phyloP scores from a whole-genome alignment of 2,888 invertebrate genomes.

The Andricus quercusramuli region DNA sequence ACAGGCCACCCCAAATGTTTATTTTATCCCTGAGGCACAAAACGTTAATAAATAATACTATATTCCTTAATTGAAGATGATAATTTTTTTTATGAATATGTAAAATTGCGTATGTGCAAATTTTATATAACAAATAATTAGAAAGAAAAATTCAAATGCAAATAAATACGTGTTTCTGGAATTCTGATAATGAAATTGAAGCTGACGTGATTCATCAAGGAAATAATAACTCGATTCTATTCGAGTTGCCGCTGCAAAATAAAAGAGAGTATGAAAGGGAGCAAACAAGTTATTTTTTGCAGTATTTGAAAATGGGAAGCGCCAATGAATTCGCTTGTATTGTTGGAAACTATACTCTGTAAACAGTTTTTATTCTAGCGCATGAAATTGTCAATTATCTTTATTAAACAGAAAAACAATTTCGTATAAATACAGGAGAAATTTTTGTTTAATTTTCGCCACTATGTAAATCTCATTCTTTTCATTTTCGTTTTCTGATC shows the following conservation, averaged over 20 bases:
- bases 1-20: neutral
- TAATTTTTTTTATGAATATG: neutral
- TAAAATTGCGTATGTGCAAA: neutral
- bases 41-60: neutral
- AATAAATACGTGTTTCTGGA: neutral
- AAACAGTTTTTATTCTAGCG: no score
- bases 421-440: neutral
- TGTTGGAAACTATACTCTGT: no score
- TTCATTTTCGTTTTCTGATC: neutral
- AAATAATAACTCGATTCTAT: neutral
- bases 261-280: neutral
- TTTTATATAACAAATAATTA: neutral
- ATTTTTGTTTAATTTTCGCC: neutral
- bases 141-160: neutral
- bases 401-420: no score
- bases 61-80: neutral
- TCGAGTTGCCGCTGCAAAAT: neutral
- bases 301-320: slow-evolving; percentile 4
- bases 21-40: neutral
- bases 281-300: slow-evolving; percentile 12
- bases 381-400: no score
- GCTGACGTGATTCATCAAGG: neutral
- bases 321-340: neutral
- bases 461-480: no score
- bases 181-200: neutral